Evolutionary conservation across 2,797 vertebrate species (phyloP).

Genomic region (Pagetopsis macropterus): DNA sequence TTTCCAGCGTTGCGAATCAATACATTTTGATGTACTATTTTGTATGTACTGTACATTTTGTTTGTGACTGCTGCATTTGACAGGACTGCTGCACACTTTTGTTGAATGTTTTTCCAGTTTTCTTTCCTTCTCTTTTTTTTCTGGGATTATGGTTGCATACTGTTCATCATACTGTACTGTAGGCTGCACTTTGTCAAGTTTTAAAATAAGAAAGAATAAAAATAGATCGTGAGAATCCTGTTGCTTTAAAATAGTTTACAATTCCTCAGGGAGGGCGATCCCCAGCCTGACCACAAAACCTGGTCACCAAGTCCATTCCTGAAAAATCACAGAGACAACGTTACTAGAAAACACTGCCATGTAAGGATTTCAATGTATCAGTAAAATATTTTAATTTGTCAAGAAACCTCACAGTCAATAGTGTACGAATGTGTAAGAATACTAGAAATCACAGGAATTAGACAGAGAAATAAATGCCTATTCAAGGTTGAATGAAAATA

Average conservation of each 20-base stretch:
- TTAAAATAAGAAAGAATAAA: conserved; percentile 6
- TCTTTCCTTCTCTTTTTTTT: conserved; percentile 8
- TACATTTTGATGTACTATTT: neutral
- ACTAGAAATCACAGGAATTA: neutral
- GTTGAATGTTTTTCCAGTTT: neutral
- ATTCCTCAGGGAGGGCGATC: neutral
- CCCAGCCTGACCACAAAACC: neutral
- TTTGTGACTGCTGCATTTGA: conserved; percentile 5
- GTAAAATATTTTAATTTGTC: neutral
- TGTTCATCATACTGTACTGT: neutral
- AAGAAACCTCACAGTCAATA: neutral
- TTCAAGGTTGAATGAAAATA: neutral
- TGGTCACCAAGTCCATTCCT: neutral
- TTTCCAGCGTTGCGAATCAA: conserved; percentile 22
- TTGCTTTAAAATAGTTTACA: conserved; percentile 23
- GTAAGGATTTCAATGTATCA: conserved; percentile 17
- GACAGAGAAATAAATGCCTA: neutral
- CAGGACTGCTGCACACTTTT: conserved; percentile 5
- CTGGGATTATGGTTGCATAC: neutral
- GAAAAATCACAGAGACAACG: conserved; percentile 4
- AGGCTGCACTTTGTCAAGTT: neutral
- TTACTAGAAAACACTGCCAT: neutral
- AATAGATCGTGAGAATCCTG: conserved; percentile 3
- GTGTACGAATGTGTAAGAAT: neutral
- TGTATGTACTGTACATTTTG: neutral